These are phyloP conservation scores for Sicus ferrugineus DNA, from an alignment of 2,888 invertebrate genomes.

Conservation along the genomic window DNA sequence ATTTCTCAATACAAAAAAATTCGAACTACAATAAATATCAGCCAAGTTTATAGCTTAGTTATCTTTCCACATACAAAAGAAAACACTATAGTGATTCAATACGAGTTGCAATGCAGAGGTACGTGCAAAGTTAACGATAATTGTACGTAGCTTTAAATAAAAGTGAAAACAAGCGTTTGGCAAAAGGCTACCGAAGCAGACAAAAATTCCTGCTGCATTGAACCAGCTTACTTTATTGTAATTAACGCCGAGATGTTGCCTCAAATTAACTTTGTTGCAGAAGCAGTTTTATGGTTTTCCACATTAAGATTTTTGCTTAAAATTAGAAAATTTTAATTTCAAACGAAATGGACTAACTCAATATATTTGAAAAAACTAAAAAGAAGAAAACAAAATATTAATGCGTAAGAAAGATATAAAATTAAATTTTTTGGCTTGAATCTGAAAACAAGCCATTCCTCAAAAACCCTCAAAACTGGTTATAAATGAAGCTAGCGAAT, in stretches of 20 bases:
- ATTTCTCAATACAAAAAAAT: neutral
- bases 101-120: neutral
- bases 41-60: neutral
- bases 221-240: neutral
- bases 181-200: neutral
- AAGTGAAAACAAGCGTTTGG: conserved; percentile 24
- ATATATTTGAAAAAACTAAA: too few species aligned
- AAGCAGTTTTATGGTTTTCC: too few species aligned
- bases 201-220: neutral
- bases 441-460: too few species aligned
- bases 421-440: too few species aligned
- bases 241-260: too few species aligned
- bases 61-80: neutral
- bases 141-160: conserved; percentile 7
- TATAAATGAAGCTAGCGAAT: neutral
- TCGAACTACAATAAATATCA: neutral
- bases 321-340: too few species aligned
- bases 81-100: neutral
- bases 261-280: too few species aligned
- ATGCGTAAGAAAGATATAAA: too few species aligned
- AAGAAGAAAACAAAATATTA: too few species aligned
- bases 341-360: too few species aligned
- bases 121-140: neutral
- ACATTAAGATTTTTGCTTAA: too few species aligned
- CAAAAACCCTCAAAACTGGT: conserved; percentile 1